Evolutionary conservation across 2,797 vertebrate genomes (phyloP).

Genomic region (Sternotherus odoratus): DNA sequence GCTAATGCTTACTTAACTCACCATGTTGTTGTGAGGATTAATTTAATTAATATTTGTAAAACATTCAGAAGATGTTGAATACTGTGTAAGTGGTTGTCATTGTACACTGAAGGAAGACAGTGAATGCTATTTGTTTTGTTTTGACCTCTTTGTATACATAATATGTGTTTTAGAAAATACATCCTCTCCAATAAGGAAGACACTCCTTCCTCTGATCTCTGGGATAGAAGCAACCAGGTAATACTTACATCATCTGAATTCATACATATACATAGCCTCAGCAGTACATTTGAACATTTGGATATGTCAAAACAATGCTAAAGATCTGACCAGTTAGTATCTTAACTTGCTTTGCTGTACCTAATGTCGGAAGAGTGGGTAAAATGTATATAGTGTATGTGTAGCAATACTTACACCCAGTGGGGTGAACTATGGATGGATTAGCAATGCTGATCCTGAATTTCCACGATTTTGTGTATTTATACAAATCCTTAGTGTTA

Average conservation of each 20-base stretch:
- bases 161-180: slow-evolving; percentile 77
- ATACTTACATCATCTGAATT: background rate
- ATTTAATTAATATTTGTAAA: background rate
- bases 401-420: background rate
- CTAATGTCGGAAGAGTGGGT: background rate
- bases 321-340: background rate
- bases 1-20: background rate
- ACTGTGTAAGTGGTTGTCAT: background rate
- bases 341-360: background rate
- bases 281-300: background rate
- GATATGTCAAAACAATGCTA: background rate
- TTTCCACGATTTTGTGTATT: background rate
- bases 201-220: slow-evolving; percentile 64
- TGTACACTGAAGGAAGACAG: background rate
- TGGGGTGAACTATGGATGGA: background rate
- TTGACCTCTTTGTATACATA: background rate
- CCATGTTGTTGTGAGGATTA: background rate
- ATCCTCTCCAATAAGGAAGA: slow-evolving; percentile 76
- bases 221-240: slow-evolving; percentile 83
- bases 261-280: background rate
- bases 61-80: background rate
- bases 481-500: background rate
- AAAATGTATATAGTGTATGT: background rate
- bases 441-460: background rate
- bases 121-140: background rate